phyloP scores from a whole-genome alignment of 2,888 invertebrate species.

The Netelia virgata region DNA sequence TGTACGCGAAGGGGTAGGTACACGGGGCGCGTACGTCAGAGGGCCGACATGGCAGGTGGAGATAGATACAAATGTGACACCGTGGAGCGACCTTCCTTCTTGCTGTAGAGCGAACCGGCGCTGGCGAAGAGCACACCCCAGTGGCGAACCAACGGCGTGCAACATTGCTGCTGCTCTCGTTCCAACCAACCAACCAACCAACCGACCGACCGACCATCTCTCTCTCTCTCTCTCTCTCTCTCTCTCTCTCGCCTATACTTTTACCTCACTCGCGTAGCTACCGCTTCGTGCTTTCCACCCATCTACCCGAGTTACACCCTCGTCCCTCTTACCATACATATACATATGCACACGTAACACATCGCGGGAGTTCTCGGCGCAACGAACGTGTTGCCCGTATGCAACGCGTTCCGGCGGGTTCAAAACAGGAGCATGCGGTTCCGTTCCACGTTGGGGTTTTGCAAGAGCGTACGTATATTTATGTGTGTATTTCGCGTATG shows the following conservation, averaged over 20 bases:
- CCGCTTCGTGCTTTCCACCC: conserved; percentile 56
- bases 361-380: background rate
- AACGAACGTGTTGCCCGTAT: conserved; percentile 51
- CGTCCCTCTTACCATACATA: conserved; percentile 33
- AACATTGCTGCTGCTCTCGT: conserved; percentile 10
- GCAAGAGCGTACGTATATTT: conserved; percentile 25
- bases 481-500: background rate
- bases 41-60: conserved; percentile 51
- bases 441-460: conserved; percentile 48
- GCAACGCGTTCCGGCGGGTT: conserved; percentile 54
- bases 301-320: conserved; percentile 55
- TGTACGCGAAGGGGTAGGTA: background rate
- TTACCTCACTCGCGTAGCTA: conserved; percentile 20
- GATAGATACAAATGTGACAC: conserved; percentile 70
- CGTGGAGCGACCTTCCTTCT: conserved; percentile 48
- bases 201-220: background rate
- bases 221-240: conserved; percentile 21
- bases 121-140: conserved; percentile 18
- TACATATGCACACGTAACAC: background rate
- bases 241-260: conserved; percentile 29
- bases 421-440: conserved; percentile 61
- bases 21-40: conserved; percentile 47
- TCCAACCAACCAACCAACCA: conserved; percentile 18
- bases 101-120: conserved; percentile 13
- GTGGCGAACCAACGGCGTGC: conserved; percentile 22